These are phyloP conservation scores for Lepisosteus osseus DNA, from an alignment of 2,113 vertebrate species.

Conservation along the genomic window DNA sequence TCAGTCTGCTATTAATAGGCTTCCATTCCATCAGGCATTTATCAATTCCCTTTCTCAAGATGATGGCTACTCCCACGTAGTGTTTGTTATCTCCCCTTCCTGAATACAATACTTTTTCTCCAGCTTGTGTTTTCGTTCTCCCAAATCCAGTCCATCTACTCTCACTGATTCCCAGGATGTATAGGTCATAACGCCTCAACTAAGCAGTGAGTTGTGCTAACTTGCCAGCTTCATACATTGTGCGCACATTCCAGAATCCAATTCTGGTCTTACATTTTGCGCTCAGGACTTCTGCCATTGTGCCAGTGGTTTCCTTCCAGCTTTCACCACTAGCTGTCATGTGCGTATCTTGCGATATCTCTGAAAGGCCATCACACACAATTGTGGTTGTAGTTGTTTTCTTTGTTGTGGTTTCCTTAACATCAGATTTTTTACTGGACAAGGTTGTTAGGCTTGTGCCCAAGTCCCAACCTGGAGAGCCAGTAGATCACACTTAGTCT, in stretches of 20 bases:
- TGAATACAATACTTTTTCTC: conserved; percentile 10
- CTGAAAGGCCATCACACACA: too few relatives aligned
- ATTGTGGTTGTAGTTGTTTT: too few relatives aligned
- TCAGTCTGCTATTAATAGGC: neutral
- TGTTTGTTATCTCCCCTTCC: neutral
- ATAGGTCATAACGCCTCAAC: neutral
- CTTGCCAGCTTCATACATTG: neutral
- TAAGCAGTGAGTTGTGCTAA: neutral
- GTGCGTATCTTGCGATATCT: neutral
- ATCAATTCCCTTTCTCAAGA: conserved; percentile 8
- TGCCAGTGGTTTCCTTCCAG: neutral
- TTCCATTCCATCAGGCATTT: conserved; percentile 1
- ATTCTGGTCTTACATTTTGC: neutral
- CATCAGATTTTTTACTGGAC: too few relatives aligned
- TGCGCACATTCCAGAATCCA: too few relatives aligned
- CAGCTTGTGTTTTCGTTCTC: neutral
- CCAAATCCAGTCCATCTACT: conserved; percentile 10
- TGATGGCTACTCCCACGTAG: neutral
- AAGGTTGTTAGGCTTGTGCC: too few relatives aligned
- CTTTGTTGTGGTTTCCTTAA: too few relatives aligned
- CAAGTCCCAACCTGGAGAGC: too few relatives aligned
- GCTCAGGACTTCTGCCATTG: neutral
- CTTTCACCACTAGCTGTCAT: conserved; percentile 4
- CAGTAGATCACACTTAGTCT: neutral
- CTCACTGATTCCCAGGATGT: conserved; percentile 3